These are phyloP conservation scores for Danio albolineatus DNA, from an alignment of 2,797 vertebrate species.

Conservation along the genomic window DNA sequence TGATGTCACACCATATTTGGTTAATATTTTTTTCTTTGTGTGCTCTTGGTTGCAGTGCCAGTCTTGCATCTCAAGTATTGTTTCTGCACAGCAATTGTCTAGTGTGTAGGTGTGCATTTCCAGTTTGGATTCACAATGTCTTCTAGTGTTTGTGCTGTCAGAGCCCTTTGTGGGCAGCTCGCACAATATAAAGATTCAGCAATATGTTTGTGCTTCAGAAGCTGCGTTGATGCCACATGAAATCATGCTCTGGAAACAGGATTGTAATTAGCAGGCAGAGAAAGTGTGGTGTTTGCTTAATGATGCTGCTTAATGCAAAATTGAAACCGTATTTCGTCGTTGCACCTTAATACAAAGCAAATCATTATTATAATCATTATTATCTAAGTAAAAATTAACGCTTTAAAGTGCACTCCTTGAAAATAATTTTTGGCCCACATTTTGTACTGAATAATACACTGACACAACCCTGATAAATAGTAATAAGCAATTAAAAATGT, in stretches of 20 bases:
- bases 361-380: conserved; percentile 16
- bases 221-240: not conserved
- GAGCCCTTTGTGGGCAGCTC: conserved; percentile 10
- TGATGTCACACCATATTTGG: not conserved
- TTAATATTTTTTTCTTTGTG: not conserved
- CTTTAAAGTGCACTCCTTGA: no score
- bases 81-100: conserved; percentile 4
- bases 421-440: no score
- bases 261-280: conserved; percentile 5
- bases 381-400: no score
- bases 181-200: not conserved
- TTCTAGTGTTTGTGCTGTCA: conserved; percentile 4
- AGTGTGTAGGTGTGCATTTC: conserved; percentile 20
- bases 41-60: not conserved
- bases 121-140: not conserved
- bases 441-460: no score
- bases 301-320: not conserved
- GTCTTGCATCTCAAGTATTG: not conserved
- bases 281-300: not conserved
- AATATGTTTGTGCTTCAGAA: not conserved
- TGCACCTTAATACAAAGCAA: not conserved
- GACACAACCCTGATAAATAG: no score
- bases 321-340: not conserved
- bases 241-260: not conserved
- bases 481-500: no score